A percentile compares a stretch with the other conserved stretches of the same genome.
phyloP scores from a whole-genome alignment of 2,888 invertebrate species.

The Gibbula magus region DNA sequence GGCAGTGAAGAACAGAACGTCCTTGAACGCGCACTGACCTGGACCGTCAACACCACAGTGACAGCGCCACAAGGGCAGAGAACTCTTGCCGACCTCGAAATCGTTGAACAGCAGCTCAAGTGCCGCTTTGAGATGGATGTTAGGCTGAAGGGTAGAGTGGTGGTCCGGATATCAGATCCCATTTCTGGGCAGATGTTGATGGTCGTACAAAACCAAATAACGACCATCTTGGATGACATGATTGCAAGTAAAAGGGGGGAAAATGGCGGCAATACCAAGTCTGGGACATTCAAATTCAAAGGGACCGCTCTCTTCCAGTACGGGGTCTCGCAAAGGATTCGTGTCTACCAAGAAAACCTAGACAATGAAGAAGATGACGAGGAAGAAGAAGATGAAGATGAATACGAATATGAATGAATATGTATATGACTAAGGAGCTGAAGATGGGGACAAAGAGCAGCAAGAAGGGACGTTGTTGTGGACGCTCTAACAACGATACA shows the following conservation, averaged over 20 bases:
- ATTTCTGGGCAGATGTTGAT: background rate
- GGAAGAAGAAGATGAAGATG: too few relatives aligned
- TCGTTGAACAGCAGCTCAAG: background rate
- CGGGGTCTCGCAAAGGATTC: background rate
- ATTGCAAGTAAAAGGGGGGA: background rate
- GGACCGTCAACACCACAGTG: slow-evolving; percentile 6
- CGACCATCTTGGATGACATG: background rate
- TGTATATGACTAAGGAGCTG: too few relatives aligned
- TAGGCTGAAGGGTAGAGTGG: background rate
- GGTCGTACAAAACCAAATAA: background rate
- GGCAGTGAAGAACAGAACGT: background rate
- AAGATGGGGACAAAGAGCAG: too few relatives aligned
- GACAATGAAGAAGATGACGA: background rate
- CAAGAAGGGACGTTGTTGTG: too few relatives aligned
- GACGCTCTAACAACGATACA: too few relatives aligned
- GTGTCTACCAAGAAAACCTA: background rate
- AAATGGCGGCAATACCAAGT: too few relatives aligned
- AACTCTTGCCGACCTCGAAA: slow-evolving; percentile 3
- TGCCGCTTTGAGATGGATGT: background rate
- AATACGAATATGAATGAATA: too few relatives aligned
- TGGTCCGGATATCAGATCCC: background rate
- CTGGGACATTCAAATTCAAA: background rate
- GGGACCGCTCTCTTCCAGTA: background rate
- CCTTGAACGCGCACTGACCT: background rate
- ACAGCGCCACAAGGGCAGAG: background rate